These are phyloP conservation scores for Dilophus febrilis DNA, from an alignment of 2,888 invertebrate species.

Conservation along the genomic window DNA sequence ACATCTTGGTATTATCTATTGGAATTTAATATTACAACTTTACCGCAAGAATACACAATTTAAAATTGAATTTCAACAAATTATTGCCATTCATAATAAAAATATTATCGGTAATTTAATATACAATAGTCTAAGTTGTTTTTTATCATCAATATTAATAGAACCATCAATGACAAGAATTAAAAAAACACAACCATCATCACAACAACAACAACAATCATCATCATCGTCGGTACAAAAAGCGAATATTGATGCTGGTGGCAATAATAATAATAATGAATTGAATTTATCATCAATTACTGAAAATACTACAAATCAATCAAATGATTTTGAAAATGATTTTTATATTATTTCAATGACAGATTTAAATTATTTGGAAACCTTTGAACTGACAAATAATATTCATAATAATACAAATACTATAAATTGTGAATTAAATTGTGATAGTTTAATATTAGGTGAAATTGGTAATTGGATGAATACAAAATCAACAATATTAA, in stretches of 20 bases:
- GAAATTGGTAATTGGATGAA: too few relatives aligned
- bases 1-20: constrained; percentile 22
- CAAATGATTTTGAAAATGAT: background rate
- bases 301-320: background rate
- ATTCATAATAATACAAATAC: too few relatives aligned
- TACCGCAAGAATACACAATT: constrained; percentile 23
- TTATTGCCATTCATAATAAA: constrained; percentile 13
- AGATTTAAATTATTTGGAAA: too few relatives aligned
- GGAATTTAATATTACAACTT: constrained; percentile 26
- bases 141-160: too few relatives aligned
- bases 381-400: too few relatives aligned
- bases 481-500: too few relatives aligned
- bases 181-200: background rate
- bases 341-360: too few relatives aligned
- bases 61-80: constrained; percentile 22
- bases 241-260: background rate
- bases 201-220: background rate
- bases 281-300: background rate
- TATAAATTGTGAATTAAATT: too few relatives aligned
- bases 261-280: background rate
- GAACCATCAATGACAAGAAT: too few relatives aligned
- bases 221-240: background rate
- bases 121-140: constrained; percentile 19
- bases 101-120: constrained; percentile 7
- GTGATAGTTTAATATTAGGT: background rate